Percentiles rank a stretch among this genome's conserved stretches.
Conservation (phyloP, 2,797 vertebrate genomes). For the Clarias fuscus region DNA sequence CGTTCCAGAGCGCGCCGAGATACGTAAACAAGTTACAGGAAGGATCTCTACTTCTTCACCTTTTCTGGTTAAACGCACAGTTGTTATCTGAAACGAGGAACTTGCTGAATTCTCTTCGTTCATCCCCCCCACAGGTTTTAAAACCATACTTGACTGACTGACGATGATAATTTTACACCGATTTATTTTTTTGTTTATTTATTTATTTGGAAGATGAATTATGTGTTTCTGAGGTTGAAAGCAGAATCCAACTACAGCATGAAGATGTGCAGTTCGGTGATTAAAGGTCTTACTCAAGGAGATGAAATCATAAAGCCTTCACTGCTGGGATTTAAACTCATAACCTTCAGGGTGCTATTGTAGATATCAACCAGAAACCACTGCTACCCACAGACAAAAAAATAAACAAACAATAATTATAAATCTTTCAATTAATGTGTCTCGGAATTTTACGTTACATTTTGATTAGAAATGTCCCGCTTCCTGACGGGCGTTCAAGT, state of each 20-base stretch:
- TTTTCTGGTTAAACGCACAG: not conserved
- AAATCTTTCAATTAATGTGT: not conserved
- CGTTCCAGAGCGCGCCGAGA: conserved; percentile 54
- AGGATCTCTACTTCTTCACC: conserved; percentile 24
- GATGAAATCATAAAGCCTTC: not conserved
- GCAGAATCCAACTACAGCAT: not conserved
- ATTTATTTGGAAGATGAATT: not conserved
- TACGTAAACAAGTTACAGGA: conserved; percentile 44
- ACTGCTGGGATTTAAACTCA: not conserved
- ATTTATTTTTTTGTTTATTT: too few relatives aligned
- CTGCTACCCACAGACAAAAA: not conserved
- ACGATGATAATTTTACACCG: not conserved
- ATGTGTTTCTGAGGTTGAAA: not conserved
- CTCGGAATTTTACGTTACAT: too few relatives aligned
- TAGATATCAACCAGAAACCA: not conserved
- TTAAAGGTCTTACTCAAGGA: not conserved
- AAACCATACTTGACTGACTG: not conserved
- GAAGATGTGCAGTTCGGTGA: too few relatives aligned
- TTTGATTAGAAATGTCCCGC: too few relatives aligned
- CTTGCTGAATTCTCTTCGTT: not conserved
- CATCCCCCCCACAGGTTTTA: not conserved
- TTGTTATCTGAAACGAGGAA: not conserved
- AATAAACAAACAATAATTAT: not conserved
- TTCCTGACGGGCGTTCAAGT: too few relatives aligned
- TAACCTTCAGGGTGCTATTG: not conserved